Percentiles rank a stretch among this genome's conserved stretches.
phyloP scores from a whole-genome alignment of 2,113 vertebrate genomes.

The Prolemur simus region DNA sequence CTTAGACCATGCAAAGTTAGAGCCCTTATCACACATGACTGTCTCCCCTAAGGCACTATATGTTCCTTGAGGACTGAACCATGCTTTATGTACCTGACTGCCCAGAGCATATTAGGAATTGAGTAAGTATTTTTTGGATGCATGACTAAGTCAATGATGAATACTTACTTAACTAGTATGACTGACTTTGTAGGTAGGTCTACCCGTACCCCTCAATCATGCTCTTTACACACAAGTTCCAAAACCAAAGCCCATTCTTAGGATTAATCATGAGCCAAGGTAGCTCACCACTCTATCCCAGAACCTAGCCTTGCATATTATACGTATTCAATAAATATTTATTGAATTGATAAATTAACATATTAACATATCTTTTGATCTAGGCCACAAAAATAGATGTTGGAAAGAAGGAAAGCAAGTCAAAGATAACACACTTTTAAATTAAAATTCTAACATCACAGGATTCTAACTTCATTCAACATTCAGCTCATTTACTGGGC shows the following conservation, averaged over 20 bases:
- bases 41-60: neutral
- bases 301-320: neutral
- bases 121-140: neutral
- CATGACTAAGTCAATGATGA: neutral
- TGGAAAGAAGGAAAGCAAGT: neutral
- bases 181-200: neutral
- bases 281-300: neutral
- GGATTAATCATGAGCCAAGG: neutral
- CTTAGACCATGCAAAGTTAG: neutral
- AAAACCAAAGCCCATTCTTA: neutral
- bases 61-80: neutral
- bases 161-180: neutral
- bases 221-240: neutral
- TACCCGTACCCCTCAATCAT: neutral
- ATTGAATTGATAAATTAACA: neutral
- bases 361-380: neutral
- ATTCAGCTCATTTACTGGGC: neutral
- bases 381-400: neutral
- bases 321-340: neutral
- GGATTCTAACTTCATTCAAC: neutral
- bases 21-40: neutral
- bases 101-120: neutral
- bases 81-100: neutral
- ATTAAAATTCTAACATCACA: neutral
- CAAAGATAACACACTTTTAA: neutral